A percentile compares a stretch with the other conserved stretches of the same genome.
These are phyloP conservation scores for Mustela nigripes DNA, from an alignment of 2,113 vertebrate species.

Conservation along the genomic window DNA sequence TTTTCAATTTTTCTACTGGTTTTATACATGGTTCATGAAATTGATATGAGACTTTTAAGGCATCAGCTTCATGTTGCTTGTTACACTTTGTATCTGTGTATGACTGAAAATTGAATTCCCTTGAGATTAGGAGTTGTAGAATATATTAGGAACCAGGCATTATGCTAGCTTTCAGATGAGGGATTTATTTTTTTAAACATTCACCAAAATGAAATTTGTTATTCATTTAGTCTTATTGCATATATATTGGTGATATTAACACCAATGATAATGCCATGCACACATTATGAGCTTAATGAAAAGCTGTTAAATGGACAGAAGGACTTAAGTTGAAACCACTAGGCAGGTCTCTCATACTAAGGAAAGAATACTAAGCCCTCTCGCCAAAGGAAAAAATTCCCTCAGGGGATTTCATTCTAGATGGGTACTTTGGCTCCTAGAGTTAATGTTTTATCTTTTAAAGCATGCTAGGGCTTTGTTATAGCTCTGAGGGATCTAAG, in stretches of 20 bases:
- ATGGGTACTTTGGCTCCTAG: background rate
- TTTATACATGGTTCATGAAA: background rate
- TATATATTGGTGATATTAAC: background rate
- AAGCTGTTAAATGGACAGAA: conserved; percentile 2
- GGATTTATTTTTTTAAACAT: background rate
- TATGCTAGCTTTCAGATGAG: background rate
- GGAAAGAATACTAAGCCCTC: background rate
- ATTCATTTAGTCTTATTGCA: background rate
- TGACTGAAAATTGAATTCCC: background rate
- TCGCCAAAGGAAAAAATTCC: background rate
- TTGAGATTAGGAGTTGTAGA: background rate
- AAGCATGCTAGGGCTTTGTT: background rate
- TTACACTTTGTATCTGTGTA: background rate
- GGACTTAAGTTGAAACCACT: background rate
- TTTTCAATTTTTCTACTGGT: conserved; percentile 8
- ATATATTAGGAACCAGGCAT: background rate
- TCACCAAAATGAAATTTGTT: no score
- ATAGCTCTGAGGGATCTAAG: background rate
- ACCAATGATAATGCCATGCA: background rate
- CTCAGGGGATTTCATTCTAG: background rate
- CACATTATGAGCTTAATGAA: conserved; percentile 36
- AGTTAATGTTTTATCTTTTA: conserved; percentile 35
- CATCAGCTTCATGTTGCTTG: background rate
- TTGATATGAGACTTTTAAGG: background rate
- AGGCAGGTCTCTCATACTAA: background rate